Percentiles rank a stretch among this genome's conserved stretches.
Evolutionary conservation across 2,888 invertebrate genomes (phyloP).

Genomic region (Campopleginae sp.): DNA sequence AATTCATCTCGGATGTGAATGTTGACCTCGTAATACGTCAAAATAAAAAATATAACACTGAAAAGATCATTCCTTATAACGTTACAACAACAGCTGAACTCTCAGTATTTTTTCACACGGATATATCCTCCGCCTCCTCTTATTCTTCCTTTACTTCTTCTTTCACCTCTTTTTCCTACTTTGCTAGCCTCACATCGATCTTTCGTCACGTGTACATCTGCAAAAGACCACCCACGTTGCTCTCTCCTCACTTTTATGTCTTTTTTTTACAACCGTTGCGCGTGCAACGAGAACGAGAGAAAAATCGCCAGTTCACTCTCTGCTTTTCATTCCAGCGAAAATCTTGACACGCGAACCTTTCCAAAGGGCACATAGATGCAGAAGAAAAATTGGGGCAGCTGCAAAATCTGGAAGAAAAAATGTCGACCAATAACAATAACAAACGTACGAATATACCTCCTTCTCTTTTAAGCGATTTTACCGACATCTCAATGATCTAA

Average conservation of each 20-base stretch:
- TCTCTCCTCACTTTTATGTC: constrained; percentile 16
- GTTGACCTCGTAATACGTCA: constrained; percentile 38
- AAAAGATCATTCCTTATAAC: constrained; percentile 61
- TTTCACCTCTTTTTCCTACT: not conserved
- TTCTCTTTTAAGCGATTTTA: not conserved
- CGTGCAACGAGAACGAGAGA: constrained; percentile 22
- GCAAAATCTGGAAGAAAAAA: constrained; percentile 16
- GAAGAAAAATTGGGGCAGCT: not conserved
- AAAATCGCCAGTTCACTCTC: constrained; percentile 45
- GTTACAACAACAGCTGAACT: constrained; percentile 38
- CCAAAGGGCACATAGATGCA: not conserved
- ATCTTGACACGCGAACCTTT: constrained; percentile 49
- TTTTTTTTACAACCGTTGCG: constrained; percentile 25
- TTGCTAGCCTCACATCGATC: constrained; percentile 30
- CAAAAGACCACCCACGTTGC: constrained; percentile 38
- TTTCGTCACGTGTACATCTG: constrained; percentile 36
- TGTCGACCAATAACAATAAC: not conserved
- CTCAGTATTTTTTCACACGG: constrained; percentile 45
- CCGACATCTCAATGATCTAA: not conserved
- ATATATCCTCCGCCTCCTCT: constrained; percentile 31
- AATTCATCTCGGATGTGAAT: constrained; percentile 10
- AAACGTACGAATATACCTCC: not conserved
- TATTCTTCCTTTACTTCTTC: constrained; percentile 12
- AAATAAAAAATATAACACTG: constrained; percentile 46
- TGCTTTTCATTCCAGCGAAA: constrained; percentile 29